Percentiles rank a stretch among this genome's conserved stretches.
Conservation (phyloP, 1,140 invertebrate genomes). For the Notospermus geniculatus region DNA sequence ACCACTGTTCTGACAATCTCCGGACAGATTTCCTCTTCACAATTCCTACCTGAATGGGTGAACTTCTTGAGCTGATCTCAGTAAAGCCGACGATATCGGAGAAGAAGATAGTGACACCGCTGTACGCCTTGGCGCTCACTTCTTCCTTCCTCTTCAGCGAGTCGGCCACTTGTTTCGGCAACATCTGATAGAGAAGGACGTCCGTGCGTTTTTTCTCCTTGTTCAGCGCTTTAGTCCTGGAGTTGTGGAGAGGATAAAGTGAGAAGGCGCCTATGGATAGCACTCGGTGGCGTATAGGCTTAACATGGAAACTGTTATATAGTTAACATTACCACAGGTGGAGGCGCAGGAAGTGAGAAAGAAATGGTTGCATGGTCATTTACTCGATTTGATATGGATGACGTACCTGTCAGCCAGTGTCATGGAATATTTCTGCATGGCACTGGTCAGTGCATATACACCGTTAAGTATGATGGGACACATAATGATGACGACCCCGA, state of each 20-base stretch:
- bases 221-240: constrained; percentile 30
- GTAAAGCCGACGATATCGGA: constrained; percentile 84
- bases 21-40: background rate
- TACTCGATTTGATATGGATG: background rate
- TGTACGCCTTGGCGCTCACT: constrained; percentile 32
- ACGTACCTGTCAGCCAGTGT: constrained; percentile 39
- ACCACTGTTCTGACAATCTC: too few relatives aligned
- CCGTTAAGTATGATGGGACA: constrained; percentile 36
- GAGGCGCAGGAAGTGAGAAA: background rate
- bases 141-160: constrained; percentile 25
- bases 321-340: too few relatives aligned
- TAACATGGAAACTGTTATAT: too few relatives aligned
- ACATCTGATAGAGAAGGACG: constrained; percentile 37
- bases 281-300: too few relatives aligned
- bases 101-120: constrained; percentile 70
- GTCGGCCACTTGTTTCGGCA: constrained; percentile 32
- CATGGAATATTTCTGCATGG: constrained; percentile 41
- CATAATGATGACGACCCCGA: constrained; percentile 34
- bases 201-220: constrained; percentile 35
- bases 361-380: background rate
- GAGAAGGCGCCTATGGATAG: too few relatives aligned
- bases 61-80: constrained; percentile 76
- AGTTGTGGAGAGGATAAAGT: background rate
- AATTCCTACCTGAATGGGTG: constrained; percentile 61
- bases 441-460: constrained; percentile 40